phyloP scores from a whole-genome alignment of 2,113 vertebrate genomes.

The Orthonyx spaldingii region DNA sequence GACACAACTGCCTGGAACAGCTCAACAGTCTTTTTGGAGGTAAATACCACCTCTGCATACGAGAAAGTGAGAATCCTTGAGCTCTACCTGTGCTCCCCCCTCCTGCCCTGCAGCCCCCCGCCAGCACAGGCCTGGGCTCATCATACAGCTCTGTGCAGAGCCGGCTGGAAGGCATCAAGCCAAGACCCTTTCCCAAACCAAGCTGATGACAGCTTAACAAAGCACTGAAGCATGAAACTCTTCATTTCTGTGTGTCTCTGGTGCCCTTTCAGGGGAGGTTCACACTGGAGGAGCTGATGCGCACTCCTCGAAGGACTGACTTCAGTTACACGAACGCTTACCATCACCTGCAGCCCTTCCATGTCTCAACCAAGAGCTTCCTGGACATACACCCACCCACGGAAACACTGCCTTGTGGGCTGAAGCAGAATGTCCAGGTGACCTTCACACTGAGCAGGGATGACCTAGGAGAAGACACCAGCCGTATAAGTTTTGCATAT shows the following conservation, averaged over 20 bases:
- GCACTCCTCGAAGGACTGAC: background rate
- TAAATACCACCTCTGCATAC: background rate
- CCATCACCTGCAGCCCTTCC: constrained; percentile 53
- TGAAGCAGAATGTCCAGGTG: constrained; percentile 45
- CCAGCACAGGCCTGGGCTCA: background rate
- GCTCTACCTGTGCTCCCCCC: background rate
- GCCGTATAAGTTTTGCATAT: constrained; percentile 53
- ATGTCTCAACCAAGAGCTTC: constrained; percentile 54
- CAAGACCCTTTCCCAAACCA: background rate
- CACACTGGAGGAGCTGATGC: background rate
- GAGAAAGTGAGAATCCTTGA: background rate
- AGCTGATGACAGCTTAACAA: background rate
- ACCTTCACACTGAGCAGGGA: constrained; percentile 29
- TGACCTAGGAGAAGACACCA: constrained; percentile 30
- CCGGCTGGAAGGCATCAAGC: background rate
- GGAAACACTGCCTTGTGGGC: constrained; percentile 27
- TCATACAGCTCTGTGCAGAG: background rate
- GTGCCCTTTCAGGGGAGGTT: constrained; percentile 50
- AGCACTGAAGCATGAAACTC: background rate
- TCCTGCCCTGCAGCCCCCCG: background rate
- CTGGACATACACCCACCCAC: constrained; percentile 4
- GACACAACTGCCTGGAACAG: constrained; percentile 55
- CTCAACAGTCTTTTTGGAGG: constrained; percentile 48
- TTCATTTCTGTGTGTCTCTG: background rate
- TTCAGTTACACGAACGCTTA: background rate